Base-by-base conservation (phyloP, 2,888 invertebrate genomes). In the Malacosoma neustria region DNA sequence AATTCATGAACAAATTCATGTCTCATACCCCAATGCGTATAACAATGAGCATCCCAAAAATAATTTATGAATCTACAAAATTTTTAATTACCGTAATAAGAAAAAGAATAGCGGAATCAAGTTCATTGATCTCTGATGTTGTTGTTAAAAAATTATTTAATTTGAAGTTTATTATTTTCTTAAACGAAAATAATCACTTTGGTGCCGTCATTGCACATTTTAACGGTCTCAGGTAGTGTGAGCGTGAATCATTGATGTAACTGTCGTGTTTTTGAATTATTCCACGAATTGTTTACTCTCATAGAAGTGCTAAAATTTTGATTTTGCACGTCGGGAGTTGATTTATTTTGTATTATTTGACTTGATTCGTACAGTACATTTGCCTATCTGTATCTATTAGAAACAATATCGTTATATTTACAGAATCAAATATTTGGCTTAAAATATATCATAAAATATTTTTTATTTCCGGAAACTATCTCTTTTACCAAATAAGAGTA, bases 181-280 rank as follows among this genome's bases (percentile, higher is more conserved):
- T 5, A 11, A 30, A 30, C 34, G 30, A 22, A 45, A 42, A 43
- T 52, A 49, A 51, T 51, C 40, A 39, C 43, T 43, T 42, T 34
- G 38, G 33, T 31, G 33, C 35, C 54, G 54, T 57, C 61, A 57
- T 47, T 57, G 51, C 51, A 55, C 57, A 59, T 54, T 58, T 64
- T 77, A 81, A 80, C 82, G 82, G 82, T 80, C 56, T 55, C 54
- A 62, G 67, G 65, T 71, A 69, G 69, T 58, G 59, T 42, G 46
- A 58, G 54, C 59, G 72, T 81, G 79, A 84, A 68, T 82, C 81
- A 82, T 60, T 63, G 57, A 66, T 71, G 64, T 80, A 82, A 82
- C 84, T 81, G 82, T 82, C 66, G 43, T 66, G 66, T 73, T 77
- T 72, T 73, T 67, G 56, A 58, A 47, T 69, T 60, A 70, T 74